Evolutionary conservation across 2,797 vertebrate species (phyloP).

Genomic region (Smutsia temminckii): DNA sequence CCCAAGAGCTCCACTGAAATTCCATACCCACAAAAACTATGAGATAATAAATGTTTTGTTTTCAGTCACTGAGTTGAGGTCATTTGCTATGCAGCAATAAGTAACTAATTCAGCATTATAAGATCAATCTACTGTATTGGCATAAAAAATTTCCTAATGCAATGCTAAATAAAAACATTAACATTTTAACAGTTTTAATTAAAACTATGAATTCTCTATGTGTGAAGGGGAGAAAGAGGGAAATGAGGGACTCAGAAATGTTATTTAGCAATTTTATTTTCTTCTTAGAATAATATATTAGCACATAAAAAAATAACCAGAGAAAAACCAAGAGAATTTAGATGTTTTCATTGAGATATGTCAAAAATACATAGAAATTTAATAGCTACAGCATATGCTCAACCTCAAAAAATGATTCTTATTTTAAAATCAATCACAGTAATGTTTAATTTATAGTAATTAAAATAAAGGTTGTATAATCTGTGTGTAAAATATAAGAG

Average conservation of each 20-base stretch:
- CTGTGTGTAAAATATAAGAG: neutral
- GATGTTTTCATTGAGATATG: neutral
- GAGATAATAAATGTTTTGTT: neutral
- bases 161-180: neutral
- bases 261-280: neutral
- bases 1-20: neutral
- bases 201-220: neutral
- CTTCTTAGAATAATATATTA: slow-evolving; percentile 29
- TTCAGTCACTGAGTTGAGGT: neutral
- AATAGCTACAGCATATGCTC: neutral
- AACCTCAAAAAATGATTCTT: neutral
- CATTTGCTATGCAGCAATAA: neutral
- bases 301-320: slow-evolving; percentile 49
- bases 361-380: neutral
- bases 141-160: neutral
- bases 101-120: neutral
- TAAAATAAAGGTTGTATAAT: neutral
- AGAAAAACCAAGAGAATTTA: neutral
- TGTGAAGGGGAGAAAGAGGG: neutral
- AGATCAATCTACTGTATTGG: neutral
- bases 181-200: neutral
- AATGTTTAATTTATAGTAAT: neutral
- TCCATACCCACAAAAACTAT: neutral
- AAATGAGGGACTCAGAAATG: neutral
- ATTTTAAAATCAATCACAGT: neutral